Evolutionary conservation across 1,140 invertebrate genomes (phyloP).

Genomic region (Drosophila lacteicornis): DNA sequence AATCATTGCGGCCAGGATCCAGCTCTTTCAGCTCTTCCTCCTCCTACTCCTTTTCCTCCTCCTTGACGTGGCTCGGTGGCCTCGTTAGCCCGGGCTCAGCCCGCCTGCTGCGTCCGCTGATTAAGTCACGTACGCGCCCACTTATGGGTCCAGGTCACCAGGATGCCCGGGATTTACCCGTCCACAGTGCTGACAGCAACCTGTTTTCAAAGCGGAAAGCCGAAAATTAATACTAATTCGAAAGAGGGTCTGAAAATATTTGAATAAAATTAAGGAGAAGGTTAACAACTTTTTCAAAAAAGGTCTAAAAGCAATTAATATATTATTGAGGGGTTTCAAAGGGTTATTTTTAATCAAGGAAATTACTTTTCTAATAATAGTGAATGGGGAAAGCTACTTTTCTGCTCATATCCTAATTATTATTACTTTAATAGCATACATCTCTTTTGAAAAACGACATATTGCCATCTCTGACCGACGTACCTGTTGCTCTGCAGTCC

Average conservation of each 20-base stretch:
- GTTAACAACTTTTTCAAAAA: neutral
- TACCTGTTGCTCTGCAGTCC: slow-evolving; percentile 59
- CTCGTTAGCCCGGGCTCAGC: slow-evolving; percentile 35
- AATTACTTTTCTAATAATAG: too few relatives aligned
- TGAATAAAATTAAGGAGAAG: neutral
- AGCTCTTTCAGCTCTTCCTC: slow-evolving; percentile 1
- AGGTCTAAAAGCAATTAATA: neutral
- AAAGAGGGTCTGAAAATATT: neutral
- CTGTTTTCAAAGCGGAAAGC: neutral
- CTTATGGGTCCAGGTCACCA: slow-evolving; percentile 30
- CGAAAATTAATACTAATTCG: neutral
- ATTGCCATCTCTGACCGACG: neutral
- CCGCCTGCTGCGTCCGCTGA: slow-evolving; percentile 59
- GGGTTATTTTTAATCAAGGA: neutral
- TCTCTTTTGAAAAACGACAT: neutral
- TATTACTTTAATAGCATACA: neutral
- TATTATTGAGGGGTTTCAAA: neutral
- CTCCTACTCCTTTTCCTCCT: neutral
- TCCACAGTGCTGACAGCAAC: slow-evolving; percentile 10
- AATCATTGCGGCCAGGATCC: slow-evolving; percentile 49
- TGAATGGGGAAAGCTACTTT: neutral
- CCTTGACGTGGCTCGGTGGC: slow-evolving; percentile 12
- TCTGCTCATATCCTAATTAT: neutral
- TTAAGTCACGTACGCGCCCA: slow-evolving; percentile 73
- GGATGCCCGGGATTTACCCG: slow-evolving; percentile 12